Base-by-base conservation (phyloP, 2,113 vertebrate species). In the Willisornis vidua region DNA sequence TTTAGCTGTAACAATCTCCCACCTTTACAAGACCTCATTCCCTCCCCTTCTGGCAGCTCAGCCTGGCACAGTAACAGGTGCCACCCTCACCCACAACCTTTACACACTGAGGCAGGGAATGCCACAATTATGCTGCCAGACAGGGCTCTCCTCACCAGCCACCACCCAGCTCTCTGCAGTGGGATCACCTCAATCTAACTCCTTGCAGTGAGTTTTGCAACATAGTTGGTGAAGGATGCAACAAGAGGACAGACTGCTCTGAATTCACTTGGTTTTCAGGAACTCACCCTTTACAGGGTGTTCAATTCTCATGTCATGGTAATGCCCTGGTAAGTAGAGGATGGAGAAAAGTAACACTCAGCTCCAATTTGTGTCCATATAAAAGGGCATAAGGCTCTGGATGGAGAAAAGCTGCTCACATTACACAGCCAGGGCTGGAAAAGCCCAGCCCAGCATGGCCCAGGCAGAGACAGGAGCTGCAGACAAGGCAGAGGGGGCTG, bases 221-320 rank as follows among this genome's bases (percentile, higher is more conserved):
- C 10, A 9, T 5, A n/a, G 24, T 2, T 43, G 86, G 20, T 22
- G 31, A 79, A 79, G n/a, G 45, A 76, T 57, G 49, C 77, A 85
- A 23, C 29, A 17, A 0, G 2, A 91, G 26, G 55, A 51, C 1
- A 49, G 57, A 66, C 25, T 74, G 51, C n/a, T 57, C 51, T 14
- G 6, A 33, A 28, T 67, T 88, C 26, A 37, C 9, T 6, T 0
- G 0, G 4, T 52, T 68, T 73, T 46, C 51, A 70, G 8, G 61
- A 48, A 65, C 19, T 49, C 58, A 54, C 2, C 5, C 54, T 48
- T 77, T 33, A 17, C 14, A 35, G 39, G 11, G 18, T 20, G 10
- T 8, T 52, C 51, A 45, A 24, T 45, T 81, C 48, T 67, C 26
- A 26, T 3, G 33, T 45, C 33, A 54, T 0, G 7, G 5, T 10